A percentile compares a stretch with the other conserved stretches of the same genome.
Conservation (phyloP, 2,797 vertebrate genomes). For the Trematomus bernacchii region DNA sequence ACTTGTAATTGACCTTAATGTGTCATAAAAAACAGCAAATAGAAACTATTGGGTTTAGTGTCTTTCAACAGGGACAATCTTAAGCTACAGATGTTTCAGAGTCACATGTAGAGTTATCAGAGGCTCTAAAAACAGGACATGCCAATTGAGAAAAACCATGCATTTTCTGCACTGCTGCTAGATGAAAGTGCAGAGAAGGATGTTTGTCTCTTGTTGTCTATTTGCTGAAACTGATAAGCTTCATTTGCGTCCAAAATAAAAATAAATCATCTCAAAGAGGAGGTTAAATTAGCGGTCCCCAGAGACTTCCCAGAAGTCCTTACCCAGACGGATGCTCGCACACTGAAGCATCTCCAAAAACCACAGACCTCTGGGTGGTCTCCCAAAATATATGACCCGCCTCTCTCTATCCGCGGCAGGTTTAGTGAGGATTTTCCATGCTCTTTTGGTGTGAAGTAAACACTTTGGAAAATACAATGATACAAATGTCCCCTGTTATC, state of each 20-base stretch:
- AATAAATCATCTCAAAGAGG: not conserved
- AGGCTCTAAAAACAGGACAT: no score
- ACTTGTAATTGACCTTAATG: not conserved
- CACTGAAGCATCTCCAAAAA: conserved; percentile 64
- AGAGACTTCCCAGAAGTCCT: conserved; percentile 67
- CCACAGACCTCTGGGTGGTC: conserved; percentile 85
- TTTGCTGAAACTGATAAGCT: not conserved
- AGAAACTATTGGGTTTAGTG: no score
- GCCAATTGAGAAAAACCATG: no score
- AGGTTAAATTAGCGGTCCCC: conserved; percentile 45
- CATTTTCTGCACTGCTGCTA: not conserved
- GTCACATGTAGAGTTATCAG: no score
- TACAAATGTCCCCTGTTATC: no score
- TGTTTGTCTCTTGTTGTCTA: not conserved
- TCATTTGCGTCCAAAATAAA: conserved; percentile 27
- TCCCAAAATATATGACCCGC: not conserved
- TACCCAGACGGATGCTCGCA: conserved; percentile 57
- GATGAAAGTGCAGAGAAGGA: not conserved
- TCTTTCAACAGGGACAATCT: no score
- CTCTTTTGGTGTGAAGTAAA: no score
- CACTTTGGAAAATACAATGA: no score
- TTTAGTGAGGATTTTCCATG: no score
- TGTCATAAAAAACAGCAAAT: no score
- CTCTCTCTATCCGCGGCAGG: no score
- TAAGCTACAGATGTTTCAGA: no score